Base-by-base conservation (phyloP, 2,888 invertebrate species). In the Leucophora obtusa region DNA sequence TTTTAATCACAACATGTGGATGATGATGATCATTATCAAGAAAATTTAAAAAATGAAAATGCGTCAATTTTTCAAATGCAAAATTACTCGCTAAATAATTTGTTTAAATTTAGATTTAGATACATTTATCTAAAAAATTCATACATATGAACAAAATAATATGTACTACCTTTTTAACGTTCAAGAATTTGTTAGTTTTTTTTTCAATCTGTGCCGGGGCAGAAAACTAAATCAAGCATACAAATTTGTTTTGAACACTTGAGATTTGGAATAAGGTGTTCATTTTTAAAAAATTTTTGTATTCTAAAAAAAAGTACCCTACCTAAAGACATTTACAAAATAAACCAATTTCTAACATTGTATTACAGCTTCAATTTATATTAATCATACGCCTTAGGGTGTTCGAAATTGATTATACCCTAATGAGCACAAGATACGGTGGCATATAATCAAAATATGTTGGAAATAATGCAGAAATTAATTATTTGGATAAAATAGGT, bases 1-100 rank as follows among this genome's bases (percentile, higher is more conserved):
- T 56, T 54, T 60, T 35, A 47, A 72, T 60, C 60, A 50, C 60
- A 43, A 43, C 7, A 28, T 58, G 72, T n/a, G 63, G 47, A 63
- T 72, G 72, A 28, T 28, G 4, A 28, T 28, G 6, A 28, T 28
- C 28, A 63, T 69, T 56, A 68, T 68, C 33, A 72, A 66, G 62
- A 75, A 62, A 75, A 73, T 70, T 68, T 65, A 59, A 65, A 74
- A 83, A 76, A 84, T 83, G 54, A 82, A 84, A 83, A 82, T 84
- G 82, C 83, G 84, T 83, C 80, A 82, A 83, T 82, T 83, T 84
- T 69, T 82, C 77, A 83, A 81, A 83, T 83, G 83, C 83, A 86
- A 88, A 89, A 88, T 88, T 88, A 88, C 86, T 87, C 88, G 88
- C 88, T 87, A 88, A 88, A 88, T 88, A 87, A 88, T 88, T 88